Percentiles rank a stretch among this genome's conserved stretches.
Conservation (phyloP, 2,797 vertebrate species). For the Scolopax rusticola region DNA sequence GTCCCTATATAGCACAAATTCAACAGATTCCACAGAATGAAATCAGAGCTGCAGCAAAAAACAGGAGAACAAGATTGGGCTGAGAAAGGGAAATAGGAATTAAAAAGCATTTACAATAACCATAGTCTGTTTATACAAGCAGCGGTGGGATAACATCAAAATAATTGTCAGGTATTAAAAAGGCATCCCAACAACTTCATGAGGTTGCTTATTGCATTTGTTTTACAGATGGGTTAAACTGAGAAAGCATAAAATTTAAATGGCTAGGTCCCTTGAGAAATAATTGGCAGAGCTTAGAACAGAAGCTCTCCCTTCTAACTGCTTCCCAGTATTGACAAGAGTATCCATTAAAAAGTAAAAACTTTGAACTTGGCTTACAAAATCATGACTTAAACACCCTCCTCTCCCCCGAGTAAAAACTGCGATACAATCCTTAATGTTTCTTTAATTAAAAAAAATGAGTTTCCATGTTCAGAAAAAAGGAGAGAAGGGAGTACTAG, state of each 20-base stretch:
- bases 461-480: not conserved
- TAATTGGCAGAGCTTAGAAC: constrained; percentile 6
- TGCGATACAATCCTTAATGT: not conserved
- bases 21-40: not conserved
- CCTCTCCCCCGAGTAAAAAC: not conserved
- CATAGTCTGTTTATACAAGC: not conserved
- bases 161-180: not conserved
- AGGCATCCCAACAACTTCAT: not conserved
- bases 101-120: not conserved
- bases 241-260: constrained; percentile 38
- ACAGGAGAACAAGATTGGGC: not conserved
- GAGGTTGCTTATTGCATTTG: not conserved
- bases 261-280: not conserved
- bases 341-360: not conserved
- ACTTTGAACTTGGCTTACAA: not conserved
- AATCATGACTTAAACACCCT: not conserved
- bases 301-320: not conserved
- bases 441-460: not conserved
- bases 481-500: not conserved
- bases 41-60: constrained; percentile 2
- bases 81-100: not conserved
- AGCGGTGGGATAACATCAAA: not conserved
- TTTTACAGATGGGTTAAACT: constrained; percentile 29
- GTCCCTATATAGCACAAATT: not conserved
- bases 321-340: not conserved